phyloP scores from a whole-genome alignment of 2,888 invertebrate genomes.

The Marronus borbonicus region DNA sequence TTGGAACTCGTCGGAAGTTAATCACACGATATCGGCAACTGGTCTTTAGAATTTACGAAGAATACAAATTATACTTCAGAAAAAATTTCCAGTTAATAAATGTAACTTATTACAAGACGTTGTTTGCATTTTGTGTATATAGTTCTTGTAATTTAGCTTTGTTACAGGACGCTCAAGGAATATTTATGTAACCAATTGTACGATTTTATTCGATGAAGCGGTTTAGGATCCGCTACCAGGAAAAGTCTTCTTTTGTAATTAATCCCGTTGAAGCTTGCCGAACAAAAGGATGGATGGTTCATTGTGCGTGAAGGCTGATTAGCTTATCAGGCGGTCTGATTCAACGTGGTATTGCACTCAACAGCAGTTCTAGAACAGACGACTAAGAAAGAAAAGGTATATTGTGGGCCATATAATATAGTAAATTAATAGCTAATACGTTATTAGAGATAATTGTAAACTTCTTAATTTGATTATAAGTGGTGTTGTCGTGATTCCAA shows the following conservation, averaged over 20 bases:
- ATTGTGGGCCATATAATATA: conserved; percentile 6
- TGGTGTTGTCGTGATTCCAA: too few relatives aligned
- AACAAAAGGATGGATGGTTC: conserved; percentile 13
- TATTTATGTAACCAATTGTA: neutral
- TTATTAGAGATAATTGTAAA: conserved; percentile 28
- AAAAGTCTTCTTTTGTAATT: conserved; percentile 28
- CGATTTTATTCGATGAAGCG: neutral
- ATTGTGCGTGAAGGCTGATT: conserved; percentile 30
- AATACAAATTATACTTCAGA: neutral
- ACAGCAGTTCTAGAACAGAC: neutral
- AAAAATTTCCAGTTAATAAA: too few relatives aligned
- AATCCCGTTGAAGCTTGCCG: neutral
- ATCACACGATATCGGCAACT: too few relatives aligned
- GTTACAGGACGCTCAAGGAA: neutral
- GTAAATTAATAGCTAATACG: conserved; percentile 25
- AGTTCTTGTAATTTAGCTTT: neutral
- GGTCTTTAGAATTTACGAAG: too few relatives aligned
- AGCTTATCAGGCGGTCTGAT: conserved; percentile 30
- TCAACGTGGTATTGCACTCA: conserved; percentile 10
- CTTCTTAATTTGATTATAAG: conserved; percentile 24
- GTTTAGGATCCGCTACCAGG: neutral
- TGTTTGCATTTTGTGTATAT: too few relatives aligned
- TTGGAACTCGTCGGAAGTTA: too few relatives aligned
- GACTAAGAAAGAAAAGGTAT: conserved; percentile 2
- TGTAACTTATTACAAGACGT: neutral